Base-by-base conservation (phyloP, 2,888 invertebrate species). In the Euproctis similis region DNA sequence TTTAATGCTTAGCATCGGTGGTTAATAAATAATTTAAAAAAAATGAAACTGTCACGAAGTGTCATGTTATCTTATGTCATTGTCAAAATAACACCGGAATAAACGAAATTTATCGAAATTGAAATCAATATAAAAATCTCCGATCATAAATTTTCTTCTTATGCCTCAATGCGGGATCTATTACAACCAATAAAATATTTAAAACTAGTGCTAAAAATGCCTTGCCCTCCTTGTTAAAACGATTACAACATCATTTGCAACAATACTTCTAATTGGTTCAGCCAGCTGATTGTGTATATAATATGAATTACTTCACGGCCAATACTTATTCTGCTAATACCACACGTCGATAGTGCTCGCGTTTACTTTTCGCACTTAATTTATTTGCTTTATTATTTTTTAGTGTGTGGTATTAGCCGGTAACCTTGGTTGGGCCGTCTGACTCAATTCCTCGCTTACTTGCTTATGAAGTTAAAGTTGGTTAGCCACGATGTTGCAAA, bases 401-500 rank as follows among this genome's bases (percentile, higher is more conserved):
- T 51, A n/a, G 40, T 24, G 31, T 34, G 39, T 37, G 28, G 28
- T 44, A 42, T 37, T 38, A 34, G 34, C 57, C 66, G 63, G 62
- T 56, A 72, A 67, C 68, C 70, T 77, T 73, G 67, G 45, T 30
- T 39, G 34, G 29, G 31, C 35, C 41, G 21, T 35, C 21, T 9
- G 5, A 8, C 4, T 14, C 25, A 45, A 56, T 45, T 48, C 52
- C 55, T 44, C 37, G 25, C 27, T 39, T 21, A 10, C 8, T 2
- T 21, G 2, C 4, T 10, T 21, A 19, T 21, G 46, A 41, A 39
- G 33, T 19, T 36, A 54, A 23, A 54, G 61, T 56, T 48, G 59
- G 40, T 47, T 37, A 53, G 57, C 39, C 69, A 78, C 62, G 64
- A 85, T 84, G 84, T 59, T 76, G 46, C 82, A 68, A 46, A 80